phyloP scores from a whole-genome alignment of 2,113 vertebrate genomes.

The Hippocampus barbouri region DNA sequence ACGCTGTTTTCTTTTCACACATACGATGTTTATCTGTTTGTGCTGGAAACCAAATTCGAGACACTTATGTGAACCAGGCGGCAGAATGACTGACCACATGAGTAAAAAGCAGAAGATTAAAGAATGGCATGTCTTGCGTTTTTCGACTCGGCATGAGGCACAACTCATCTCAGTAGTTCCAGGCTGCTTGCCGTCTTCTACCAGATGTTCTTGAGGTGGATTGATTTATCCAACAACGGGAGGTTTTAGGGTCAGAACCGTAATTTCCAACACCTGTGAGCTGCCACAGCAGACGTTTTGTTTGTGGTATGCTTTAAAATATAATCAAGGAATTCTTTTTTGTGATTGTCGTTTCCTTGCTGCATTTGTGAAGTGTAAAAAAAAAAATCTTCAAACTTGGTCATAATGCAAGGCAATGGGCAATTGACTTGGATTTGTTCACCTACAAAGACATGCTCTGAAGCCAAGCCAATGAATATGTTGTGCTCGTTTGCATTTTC shows the following conservation, averaged over 20 bases:
- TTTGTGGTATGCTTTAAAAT: slow-evolving; percentile 47
- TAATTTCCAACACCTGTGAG: slow-evolving; percentile 67
- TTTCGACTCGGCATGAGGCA: slow-evolving; percentile 47
- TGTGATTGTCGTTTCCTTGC: neutral
- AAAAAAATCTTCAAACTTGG: neutral
- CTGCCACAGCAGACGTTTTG: slow-evolving; percentile 41
- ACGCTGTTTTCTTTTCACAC: slow-evolving; percentile 27
- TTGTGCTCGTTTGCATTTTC: too few relatives aligned
- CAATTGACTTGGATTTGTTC: too few relatives aligned
- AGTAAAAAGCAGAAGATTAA: slow-evolving; percentile 32
- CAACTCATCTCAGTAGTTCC: slow-evolving; percentile 24
- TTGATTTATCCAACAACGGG: slow-evolving; percentile 40
- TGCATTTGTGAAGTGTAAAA: neutral
- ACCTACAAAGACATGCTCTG: too few relatives aligned
- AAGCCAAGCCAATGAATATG: too few relatives aligned
- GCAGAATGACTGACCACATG: slow-evolving; percentile 62
- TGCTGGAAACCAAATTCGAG: slow-evolving; percentile 38
- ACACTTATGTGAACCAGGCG: slow-evolving; percentile 55
- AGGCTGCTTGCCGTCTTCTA: slow-evolving; percentile 42
- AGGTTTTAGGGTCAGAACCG: slow-evolving; percentile 32
- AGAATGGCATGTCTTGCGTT: slow-evolving; percentile 55
- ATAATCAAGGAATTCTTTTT: neutral
- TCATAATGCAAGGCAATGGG: neutral
- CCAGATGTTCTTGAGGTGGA: slow-evolving; percentile 57
- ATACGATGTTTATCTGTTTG: slow-evolving; percentile 29